Percentiles rank a stretch among this genome's conserved stretches.
Conservation (phyloP, 2,888 invertebrate genomes). For the Griposia aprilina region DNA sequence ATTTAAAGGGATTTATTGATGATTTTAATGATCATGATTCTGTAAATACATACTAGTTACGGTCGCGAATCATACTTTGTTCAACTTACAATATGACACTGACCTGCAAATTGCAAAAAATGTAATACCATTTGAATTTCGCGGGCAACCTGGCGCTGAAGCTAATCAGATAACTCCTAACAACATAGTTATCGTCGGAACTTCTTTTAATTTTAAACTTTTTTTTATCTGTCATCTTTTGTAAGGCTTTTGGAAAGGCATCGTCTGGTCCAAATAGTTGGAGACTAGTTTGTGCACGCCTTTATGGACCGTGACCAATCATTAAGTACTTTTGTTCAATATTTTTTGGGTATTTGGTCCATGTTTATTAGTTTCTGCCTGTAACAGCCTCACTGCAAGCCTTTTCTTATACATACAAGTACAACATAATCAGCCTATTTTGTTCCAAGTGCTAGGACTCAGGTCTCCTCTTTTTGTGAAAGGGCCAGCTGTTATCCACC, state of each 20-base stretch:
- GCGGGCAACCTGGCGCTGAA: too few species aligned
- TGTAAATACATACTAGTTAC: too few species aligned
- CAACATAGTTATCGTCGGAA: conserved; percentile 34
- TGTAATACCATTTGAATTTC: too few species aligned
- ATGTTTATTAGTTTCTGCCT: not conserved
- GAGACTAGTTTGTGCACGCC: conserved; percentile 25
- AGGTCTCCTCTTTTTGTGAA: too few species aligned
- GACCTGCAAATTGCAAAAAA: too few species aligned
- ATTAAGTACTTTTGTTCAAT: conserved; percentile 3
- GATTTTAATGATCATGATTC: too few species aligned
- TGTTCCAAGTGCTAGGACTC: too few species aligned
- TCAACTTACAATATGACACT: too few species aligned
- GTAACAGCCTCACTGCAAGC: not conserved
- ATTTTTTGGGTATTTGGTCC: not conserved
- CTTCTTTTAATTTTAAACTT: conserved; percentile 40
- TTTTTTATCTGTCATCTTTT: conserved; percentile 55
- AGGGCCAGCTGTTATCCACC: too few species aligned
- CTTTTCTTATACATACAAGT: not conserved
- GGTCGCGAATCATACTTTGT: too few species aligned
- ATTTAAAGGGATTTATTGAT: too few species aligned
- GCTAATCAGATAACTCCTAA: conserved; percentile 51
- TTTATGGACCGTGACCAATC: conserved; percentile 11
- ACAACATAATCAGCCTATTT: not conserved
- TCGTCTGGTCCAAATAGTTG: conserved; percentile 24
- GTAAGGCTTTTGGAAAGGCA: conserved; percentile 55